Base-by-base conservation (phyloP, 92 coral and sea anemone genomes). In the Phenganax subtilis region DNA sequence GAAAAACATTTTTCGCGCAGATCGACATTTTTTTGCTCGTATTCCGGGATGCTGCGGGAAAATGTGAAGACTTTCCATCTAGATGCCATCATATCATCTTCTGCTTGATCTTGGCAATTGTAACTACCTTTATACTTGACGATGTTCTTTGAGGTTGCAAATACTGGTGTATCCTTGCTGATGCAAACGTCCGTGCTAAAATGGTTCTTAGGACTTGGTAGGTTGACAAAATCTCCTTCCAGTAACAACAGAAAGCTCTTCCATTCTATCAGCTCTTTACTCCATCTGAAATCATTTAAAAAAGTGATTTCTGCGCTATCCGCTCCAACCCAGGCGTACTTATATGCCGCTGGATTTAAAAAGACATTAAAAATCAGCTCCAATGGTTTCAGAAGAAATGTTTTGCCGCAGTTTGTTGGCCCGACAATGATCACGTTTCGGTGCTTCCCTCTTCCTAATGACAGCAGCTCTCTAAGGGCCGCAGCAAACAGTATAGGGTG, bases 21-120 rank as follows among this genome's bases (percentile, higher is more conserved):
- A n/a, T 56, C 62, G 9, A 82, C 57, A 57, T 57, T 5, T 14
- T 55, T 57, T 54, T 82, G 86, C 81, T 82, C 71, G 11, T 31
- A 15, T 57, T 71, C 71, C 15, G 82, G 82, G 47, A 84, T 77
- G 29, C 61, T 31, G 37, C 17, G 60, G 55, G 29, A 51, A 59
- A 85, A 85, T 25, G 28, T 4, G 55, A 85, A 79, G 1, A 85
- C 77, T 79, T 57, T 85, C 84, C 84, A 85, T 25, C 84, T 75
- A 0, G 75, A 75, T 7, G 77, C 61, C 87, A 85, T 85, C 87
- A 85, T 85, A 47, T 67, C 87, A 28, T 83, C 80, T 37, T 84
- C 83, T n/a, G 52, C 12, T 65, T 84, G 72, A 56, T 83, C 86
- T 51, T 57, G 16, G 37, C 37, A 28, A 56, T 80, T 71, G 30